Base-by-base conservation (phyloP, 2,113 vertebrate genomes). In the Atractosteus spatula region DNA sequence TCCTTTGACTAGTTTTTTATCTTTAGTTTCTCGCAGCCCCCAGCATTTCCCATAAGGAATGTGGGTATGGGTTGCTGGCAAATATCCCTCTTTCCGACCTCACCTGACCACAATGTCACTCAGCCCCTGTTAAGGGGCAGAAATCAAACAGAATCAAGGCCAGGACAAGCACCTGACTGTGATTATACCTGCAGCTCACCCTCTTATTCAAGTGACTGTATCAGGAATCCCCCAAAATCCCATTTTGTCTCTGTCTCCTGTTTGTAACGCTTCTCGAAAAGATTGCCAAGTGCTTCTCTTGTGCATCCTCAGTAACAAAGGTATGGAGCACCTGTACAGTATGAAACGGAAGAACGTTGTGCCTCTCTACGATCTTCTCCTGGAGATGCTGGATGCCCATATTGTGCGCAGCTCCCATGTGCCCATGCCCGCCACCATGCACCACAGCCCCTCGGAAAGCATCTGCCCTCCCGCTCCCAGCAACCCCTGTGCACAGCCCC, bases 261-360 rank as follows among this genome's bases (percentile, higher is more conserved):
- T 29, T 29, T 29, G 29, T 29, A 29, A 29, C 29, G 29, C 29
- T 29, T 29, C 29, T 3, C 62, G 41, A 29, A 8, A 65, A 13
- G 41, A 12, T 1, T 65, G 14, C 64, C 11, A 67, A 13, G 41
- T 65, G 8, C 7, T 8, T 71, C 41, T 55, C 4, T 71, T 8
- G n/a, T 55, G 3, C 75, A 16, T 61, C 68, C 54, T 0, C 78
- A 99, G 97, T 80, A 98, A 99, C 92, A 99, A 98, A 87, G 97
- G 97, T 56, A 97, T 99, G 91, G 96, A 97, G 76, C 97, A 99
- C 69, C 91, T 99, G 63, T 93, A 95, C 77, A 95, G 83, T 86
- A 99, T 99, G 96, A 99, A 98, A 89, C 95, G 94, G 77, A 98
- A 94, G 82, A 99, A 99, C 0, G 92, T 97, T 76, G 95, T 99